Conservation (phyloP, 1,140 invertebrate species). For the Phenacoccus solenopsis region DNA sequence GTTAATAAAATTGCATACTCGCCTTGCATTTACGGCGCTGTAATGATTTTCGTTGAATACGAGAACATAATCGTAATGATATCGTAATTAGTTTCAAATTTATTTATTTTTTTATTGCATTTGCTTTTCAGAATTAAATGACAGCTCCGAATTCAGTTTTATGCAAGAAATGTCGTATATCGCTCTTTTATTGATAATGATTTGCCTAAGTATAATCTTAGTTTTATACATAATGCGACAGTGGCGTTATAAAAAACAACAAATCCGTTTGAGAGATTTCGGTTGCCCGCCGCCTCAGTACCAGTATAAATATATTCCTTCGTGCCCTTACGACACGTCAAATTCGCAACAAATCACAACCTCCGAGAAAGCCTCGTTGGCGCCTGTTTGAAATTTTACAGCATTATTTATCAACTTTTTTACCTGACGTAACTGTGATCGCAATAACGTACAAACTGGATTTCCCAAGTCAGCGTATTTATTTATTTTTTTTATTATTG, state of each 20-base stretch:
- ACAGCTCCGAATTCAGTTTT: background rate
- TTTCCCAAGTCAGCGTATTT: too few relatives aligned
- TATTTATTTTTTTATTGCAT: too few relatives aligned
- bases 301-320: conserved; percentile 27
- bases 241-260: conserved; percentile 20
- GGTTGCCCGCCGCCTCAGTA: conserved; percentile 25
- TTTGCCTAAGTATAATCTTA: conserved; percentile 12
- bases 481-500: too few relatives aligned
- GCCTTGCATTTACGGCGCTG: too few relatives aligned
- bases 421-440: background rate
- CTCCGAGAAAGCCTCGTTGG: conserved; percentile 15
- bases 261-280: conserved; percentile 22
- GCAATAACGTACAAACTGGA: background rate
- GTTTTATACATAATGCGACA: conserved; percentile 18
- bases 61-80: too few relatives aligned
- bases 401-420: background rate
- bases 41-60: too few relatives aligned
- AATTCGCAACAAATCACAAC: background rate
- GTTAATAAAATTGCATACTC: too few relatives aligned
- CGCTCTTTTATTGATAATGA: conserved; percentile 15
- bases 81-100: too few relatives aligned
- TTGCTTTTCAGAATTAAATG: background rate
- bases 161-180: conserved; percentile 23
- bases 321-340: conserved; percentile 21
- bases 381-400: conserved; percentile 1